These are phyloP conservation scores for Drosophila rhopaloa DNA, from an alignment of 1,140 invertebrate species.

Conservation along the genomic window DNA sequence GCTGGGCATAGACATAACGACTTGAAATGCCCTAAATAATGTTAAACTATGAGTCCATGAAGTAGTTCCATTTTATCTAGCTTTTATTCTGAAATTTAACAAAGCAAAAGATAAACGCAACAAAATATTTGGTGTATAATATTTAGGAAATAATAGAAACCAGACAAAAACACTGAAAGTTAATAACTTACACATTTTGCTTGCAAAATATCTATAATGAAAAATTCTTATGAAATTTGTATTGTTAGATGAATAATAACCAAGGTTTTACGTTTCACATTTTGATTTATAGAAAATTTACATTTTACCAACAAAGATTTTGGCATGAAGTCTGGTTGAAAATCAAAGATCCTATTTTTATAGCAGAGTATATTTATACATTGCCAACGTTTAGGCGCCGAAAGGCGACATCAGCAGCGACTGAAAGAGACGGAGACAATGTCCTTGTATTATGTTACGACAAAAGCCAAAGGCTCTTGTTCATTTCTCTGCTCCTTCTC, in stretches of 20 bases:
- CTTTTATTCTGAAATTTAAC: no score
- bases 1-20: background rate
- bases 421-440: conserved; percentile 41
- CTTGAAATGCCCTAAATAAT: background rate
- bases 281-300: no score
- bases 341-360: background rate
- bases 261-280: no score
- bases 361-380: conserved; percentile 17
- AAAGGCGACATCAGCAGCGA: conserved; percentile 37
- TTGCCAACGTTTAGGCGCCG: conserved; percentile 53
- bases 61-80: no score
- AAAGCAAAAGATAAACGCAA: background rate
- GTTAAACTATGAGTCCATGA: background rate
- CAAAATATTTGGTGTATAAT: no score
- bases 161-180: no score
- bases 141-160: no score
- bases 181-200: no score
- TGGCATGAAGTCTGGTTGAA: background rate
- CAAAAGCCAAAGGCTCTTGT: conserved; percentile 55
- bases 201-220: no score
- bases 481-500: conserved; percentile 19
- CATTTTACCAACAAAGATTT: no score
- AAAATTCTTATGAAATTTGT: no score
- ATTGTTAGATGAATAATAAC: no score
- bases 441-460: conserved; percentile 64